Conservation (phyloP, 2,797 vertebrate genomes). For the Myotis planiceps region DNA sequence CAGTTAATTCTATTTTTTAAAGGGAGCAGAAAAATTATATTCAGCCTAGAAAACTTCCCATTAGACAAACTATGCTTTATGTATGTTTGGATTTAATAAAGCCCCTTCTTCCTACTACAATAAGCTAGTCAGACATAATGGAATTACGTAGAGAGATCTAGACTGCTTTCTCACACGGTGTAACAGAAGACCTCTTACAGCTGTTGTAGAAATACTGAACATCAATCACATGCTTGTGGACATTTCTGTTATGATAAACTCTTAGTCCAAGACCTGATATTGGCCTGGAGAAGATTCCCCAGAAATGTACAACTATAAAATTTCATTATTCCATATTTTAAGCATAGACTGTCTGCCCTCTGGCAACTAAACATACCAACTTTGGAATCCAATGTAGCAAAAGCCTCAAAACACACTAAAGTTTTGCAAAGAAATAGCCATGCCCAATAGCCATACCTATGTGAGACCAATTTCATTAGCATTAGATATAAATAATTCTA, state of each 20-base stretch:
- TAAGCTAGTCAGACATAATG: not conserved
- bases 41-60: not conserved
- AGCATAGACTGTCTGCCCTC: not conserved
- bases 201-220: not conserved
- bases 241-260: not conserved
- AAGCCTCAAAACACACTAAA: not conserved
- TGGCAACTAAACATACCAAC: not conserved
- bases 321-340: not conserved
- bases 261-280: not conserved
- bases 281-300: not conserved
- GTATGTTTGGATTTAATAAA: not conserved
- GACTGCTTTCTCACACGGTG: not conserved
- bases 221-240: not conserved
- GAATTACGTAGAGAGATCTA: not conserved
- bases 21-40: not conserved
- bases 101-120: not conserved
- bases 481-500: not conserved
- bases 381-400: not conserved
- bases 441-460: not conserved
- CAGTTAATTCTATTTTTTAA: not conserved
- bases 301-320: constrained; percentile 29
- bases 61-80: not conserved
- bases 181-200: not conserved
- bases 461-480: not conserved
- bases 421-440: not conserved